phyloP scores from a whole-genome alignment of 2,113 vertebrate species.

The Stomatorhinus ivindoensis region DNA sequence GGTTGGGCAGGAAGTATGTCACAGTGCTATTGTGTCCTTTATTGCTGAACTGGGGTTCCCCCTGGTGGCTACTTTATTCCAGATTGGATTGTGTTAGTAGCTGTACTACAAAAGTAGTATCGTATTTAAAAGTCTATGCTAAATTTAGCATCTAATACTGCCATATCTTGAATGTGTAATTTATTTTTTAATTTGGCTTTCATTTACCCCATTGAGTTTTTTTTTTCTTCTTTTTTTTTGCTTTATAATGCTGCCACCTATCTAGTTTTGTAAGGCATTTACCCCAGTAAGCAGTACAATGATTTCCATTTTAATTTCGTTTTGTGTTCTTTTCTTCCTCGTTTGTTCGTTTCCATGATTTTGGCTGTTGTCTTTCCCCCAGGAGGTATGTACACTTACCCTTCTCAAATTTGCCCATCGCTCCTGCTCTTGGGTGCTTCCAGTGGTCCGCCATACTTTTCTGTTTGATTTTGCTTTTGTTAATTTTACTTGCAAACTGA shows the following conservation, averaged over 20 bases:
- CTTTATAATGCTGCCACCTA: slow-evolving; percentile 1
- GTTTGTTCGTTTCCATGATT: slow-evolving; percentile 81
- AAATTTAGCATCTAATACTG: neutral
- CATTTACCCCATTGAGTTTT: neutral
- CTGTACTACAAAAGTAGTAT: neutral
- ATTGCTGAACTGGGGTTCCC: neutral
- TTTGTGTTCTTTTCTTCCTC: slow-evolving; percentile 86
- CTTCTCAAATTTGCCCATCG: slow-evolving; percentile 57
- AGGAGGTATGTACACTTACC: slow-evolving; percentile 96
- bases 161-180: neutral
- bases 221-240: neutral
- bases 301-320: slow-evolving; percentile 81
- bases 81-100: neutral
- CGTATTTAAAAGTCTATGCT: neutral
- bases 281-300: slow-evolving; percentile 52
- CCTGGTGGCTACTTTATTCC: slow-evolving; percentile 4
- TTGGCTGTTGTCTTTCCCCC: slow-evolving; percentile 94
- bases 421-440: slow-evolving; percentile 73
- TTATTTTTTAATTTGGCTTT: neutral
- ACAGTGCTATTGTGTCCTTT: neutral
- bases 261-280: slow-evolving; percentile 44
- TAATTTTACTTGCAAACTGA: slow-evolving; percentile 18
- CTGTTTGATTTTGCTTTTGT: slow-evolving; percentile 24
- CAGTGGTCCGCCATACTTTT: slow-evolving; percentile 65
- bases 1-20: neutral